phyloP scores from a whole-genome alignment of 2,797 vertebrate species.

The Ptychobarbus kaznakovi region DNA sequence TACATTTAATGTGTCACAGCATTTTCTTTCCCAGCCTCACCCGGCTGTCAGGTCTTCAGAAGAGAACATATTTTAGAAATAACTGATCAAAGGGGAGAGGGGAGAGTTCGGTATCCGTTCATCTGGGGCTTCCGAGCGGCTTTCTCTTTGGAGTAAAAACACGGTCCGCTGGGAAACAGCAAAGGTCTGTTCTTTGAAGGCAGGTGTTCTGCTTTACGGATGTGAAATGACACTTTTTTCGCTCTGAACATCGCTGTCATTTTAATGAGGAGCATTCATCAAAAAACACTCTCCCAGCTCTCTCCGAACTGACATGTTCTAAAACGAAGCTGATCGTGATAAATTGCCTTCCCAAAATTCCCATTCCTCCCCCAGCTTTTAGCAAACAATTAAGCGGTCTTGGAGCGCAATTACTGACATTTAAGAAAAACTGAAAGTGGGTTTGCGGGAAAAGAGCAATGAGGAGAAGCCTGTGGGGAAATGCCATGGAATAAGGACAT shows the following conservation, averaged over 20 bases:
- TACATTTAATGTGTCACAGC: constrained; percentile 12
- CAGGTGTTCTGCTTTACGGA: constrained; percentile 36
- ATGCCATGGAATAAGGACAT: constrained; percentile 18
- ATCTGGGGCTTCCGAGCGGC: constrained; percentile 21
- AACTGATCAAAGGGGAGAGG: constrained; percentile 43
- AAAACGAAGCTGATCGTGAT: constrained; percentile 67
- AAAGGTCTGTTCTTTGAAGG: constrained; percentile 42
- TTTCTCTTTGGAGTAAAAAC: constrained; percentile 21
- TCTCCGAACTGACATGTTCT: constrained; percentile 31
- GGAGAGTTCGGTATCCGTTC: constrained; percentile 37
- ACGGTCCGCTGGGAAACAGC: constrained; percentile 6
- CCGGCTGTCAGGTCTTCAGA: constrained; percentile 29
- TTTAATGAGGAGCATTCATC: constrained; percentile 46
- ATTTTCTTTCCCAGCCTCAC: constrained; percentile 19
- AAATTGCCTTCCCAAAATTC: constrained; percentile 67
- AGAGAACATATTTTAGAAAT: constrained; percentile 35
- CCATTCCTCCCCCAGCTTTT: constrained; percentile 57
- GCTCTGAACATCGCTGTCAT: constrained; percentile 36
- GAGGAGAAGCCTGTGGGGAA: constrained; percentile 33
- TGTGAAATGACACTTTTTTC: constrained; percentile 36
- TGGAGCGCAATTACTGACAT: constrained; percentile 65
- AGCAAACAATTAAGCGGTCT: constrained; percentile 70
- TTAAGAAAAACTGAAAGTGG: constrained; percentile 43
- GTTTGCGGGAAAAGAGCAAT: constrained; percentile 55
- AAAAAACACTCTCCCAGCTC: background rate